Percentiles rank a stretch among this genome's conserved stretches.
Conservation (phyloP, 2,113 vertebrate species). For the Mobula hypostoma region DNA sequence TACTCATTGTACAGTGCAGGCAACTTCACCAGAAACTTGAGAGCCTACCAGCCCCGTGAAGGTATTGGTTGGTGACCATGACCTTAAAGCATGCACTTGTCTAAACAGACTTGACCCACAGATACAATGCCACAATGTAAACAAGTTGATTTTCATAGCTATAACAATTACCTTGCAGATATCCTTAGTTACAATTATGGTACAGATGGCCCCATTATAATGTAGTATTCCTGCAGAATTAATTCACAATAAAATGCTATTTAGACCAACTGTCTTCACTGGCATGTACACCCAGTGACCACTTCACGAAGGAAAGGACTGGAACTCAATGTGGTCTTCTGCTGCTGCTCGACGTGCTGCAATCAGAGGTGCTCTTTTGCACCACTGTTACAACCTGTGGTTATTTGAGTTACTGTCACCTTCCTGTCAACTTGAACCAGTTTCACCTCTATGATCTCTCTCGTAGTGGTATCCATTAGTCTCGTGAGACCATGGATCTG, state of each 20-base stretch:
- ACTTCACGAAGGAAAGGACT: too few species aligned
- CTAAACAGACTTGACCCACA: background rate
- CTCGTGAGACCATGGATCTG: too few species aligned
- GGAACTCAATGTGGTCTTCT: too few species aligned
- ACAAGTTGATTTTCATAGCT: background rate
- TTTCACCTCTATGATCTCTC: too few species aligned
- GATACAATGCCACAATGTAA: background rate
- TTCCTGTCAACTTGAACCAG: too few species aligned
- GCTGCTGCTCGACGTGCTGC: too few species aligned
- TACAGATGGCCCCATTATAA: background rate
- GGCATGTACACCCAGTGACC: too few species aligned
- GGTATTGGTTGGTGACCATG: too few species aligned
- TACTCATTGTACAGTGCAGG: background rate
- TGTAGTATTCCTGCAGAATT: background rate
- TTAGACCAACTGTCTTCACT: background rate
- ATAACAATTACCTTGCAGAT: background rate
- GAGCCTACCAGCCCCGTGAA: background rate
- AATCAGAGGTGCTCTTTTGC: too few species aligned
- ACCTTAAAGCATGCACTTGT: background rate
- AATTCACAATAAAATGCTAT: background rate
- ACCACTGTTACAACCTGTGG: too few species aligned
- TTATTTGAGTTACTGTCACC: too few species aligned
- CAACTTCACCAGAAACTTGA: background rate
- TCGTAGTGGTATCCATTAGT: too few species aligned
- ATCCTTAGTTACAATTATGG: background rate